Base-by-base conservation (phyloP, 2,888 invertebrate genomes). In the Ormyrus pomaceus region DNA sequence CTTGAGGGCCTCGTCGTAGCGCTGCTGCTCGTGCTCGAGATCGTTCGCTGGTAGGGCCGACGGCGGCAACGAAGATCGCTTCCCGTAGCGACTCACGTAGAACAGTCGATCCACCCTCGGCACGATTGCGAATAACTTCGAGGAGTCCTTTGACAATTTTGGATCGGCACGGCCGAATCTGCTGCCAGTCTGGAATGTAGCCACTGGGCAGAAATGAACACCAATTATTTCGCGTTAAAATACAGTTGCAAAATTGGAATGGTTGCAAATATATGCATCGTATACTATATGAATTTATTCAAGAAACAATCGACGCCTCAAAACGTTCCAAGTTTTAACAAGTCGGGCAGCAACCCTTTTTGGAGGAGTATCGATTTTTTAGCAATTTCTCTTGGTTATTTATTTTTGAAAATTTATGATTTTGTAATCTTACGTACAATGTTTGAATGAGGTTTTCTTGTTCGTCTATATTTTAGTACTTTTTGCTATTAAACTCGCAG, bases 11-110 rank as follows among this genome's bases (percentile, higher is more conserved):
- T 82, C 84, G 71, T 83, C 82, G 77, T 86, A 83, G 2, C 46
- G 19, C 6, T 46, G 11, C 46, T 11, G 9, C 19, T 19, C 56
- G 11, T 83, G 83, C 71, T 83, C 82, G 53, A 45, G 34, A 19
- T 19, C 19, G 62, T n/a, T 13, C 19, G 50, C n/a, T n/a, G 13
- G 45, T 5, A 5, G 62, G 19, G 11, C 6, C 46, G 62, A 48
- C 13, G 64, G 48, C n/a, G 48, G 6, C 45, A 5, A 58, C 2
- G 55, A 59, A 5, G 80, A 76, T 53, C 91, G 85, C 83, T 91
- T 91, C 0, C 91, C 91, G 82, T 89, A 91, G 65, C 91, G 87
- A 82, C 88, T 89, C 19, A 89, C 89, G 51, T 86, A 82, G 83
- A 87, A 90, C 84, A 89, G 91, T 7, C 87, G 86, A 74, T 90